phyloP scores from a whole-genome alignment of 2,797 vertebrate genomes.

The Lacerta bilineata region DNA sequence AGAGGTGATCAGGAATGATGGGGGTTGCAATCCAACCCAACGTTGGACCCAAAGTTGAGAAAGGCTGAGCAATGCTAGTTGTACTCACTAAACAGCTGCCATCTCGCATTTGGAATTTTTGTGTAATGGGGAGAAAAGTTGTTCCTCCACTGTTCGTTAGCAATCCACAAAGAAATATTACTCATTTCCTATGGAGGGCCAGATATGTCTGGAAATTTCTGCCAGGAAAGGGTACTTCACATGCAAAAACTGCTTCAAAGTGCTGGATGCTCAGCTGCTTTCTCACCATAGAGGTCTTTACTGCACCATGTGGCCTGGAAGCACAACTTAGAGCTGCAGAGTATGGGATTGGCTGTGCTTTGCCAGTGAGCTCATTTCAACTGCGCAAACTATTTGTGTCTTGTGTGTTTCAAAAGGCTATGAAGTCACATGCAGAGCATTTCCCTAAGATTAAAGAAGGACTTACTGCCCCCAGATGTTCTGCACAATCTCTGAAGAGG shows the following conservation, averaged over 20 bases:
- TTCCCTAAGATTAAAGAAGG: not conserved
- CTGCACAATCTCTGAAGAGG: not conserved
- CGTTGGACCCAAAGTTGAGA: not conserved
- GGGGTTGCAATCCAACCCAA: no score
- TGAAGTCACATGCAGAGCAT: not conserved
- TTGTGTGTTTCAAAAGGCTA: not conserved
- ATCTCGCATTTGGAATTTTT: not conserved
- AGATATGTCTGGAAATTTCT: slow-evolving; percentile 27
- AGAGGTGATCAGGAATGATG: no score
- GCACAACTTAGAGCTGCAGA: not conserved
- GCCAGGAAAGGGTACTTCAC: not conserved
- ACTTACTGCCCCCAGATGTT: not conserved
- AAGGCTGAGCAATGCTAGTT: not conserved
- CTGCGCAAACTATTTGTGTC: not conserved
- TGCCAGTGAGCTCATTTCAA: slow-evolving; percentile 1
- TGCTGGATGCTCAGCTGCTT: slow-evolving; percentile 19
- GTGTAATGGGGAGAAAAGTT: not conserved
- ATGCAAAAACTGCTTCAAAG: not conserved
- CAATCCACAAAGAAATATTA: slow-evolving; percentile 26
- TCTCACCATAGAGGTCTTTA: slow-evolving; percentile 10
- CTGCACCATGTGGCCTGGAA: slow-evolving; percentile 12
- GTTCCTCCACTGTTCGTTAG: not conserved
- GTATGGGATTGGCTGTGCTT: not conserved
- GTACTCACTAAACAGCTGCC: not conserved
- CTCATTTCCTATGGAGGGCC: slow-evolving; percentile 24